These are phyloP conservation scores for Chitala chitala DNA, from an alignment of 2,113 vertebrate genomes.

Conservation along the genomic window DNA sequence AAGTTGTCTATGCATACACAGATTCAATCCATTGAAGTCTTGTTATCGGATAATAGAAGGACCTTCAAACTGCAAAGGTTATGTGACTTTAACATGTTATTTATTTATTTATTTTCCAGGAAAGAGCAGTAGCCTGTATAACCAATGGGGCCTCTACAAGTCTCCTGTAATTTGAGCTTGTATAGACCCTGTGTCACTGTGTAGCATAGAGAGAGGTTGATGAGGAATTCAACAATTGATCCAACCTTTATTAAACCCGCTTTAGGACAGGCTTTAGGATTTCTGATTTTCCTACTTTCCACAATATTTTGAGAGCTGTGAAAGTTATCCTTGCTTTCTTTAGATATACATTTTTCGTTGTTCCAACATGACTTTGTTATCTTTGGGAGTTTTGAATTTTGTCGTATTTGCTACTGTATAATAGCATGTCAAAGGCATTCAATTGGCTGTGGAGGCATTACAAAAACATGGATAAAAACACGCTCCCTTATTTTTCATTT, in stretches of 20 bases:
- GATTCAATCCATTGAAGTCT: neutral
- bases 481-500: too few species aligned
- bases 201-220: slow-evolving; percentile 39
- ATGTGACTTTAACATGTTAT: slow-evolving; percentile 10
- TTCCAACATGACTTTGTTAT: neutral
- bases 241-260: slow-evolving; percentile 59
- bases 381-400: neutral
- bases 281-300: slow-evolving; percentile 34
- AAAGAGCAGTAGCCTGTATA: slow-evolving; percentile 49
- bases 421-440: too few species aligned
- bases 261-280: slow-evolving; percentile 45
- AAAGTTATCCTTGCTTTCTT: neutral
- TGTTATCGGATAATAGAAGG: neutral
- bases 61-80: slow-evolving; percentile 39
- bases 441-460: too few species aligned
- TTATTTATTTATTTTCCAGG: slow-evolving; percentile 27
- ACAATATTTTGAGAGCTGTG: slow-evolving; percentile 38
- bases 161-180: slow-evolving; percentile 52
- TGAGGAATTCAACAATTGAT: slow-evolving; percentile 52
- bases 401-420: too few species aligned
- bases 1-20: neutral
- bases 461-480: too few species aligned
- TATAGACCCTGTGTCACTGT: slow-evolving; percentile 45
- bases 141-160: slow-evolving; percentile 50
- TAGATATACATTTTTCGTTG: neutral